phyloP scores from a whole-genome alignment of 64 coral and sea anemone species.

The Porites australiensis region DNA sequence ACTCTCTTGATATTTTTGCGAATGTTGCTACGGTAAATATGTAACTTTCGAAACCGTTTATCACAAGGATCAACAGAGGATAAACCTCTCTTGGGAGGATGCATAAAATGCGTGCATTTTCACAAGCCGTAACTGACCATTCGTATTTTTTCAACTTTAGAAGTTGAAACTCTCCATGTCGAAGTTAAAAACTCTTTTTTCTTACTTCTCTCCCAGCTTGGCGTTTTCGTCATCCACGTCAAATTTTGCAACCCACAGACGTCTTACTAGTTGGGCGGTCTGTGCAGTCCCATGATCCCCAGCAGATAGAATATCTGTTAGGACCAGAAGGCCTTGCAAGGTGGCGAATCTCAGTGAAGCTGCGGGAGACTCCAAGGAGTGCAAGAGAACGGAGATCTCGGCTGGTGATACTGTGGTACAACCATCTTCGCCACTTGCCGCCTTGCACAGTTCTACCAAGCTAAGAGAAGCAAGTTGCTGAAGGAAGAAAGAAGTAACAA shows the following conservation, averaged over 20 bases:
- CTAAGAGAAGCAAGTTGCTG: constrained; percentile 92
- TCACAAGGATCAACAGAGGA: too few relatives aligned
- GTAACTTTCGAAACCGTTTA: too few relatives aligned
- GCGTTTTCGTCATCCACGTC: constrained; percentile 92
- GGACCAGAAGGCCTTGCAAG: constrained; percentile 77
- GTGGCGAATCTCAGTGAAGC: constrained; percentile 73
- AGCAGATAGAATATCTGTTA: constrained; percentile 56
- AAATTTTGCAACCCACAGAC: constrained; percentile 92
- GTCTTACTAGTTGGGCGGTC: constrained; percentile 65
- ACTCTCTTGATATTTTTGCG: too few relatives aligned
- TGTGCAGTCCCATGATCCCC: constrained; percentile 67
- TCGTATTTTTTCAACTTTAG: too few relatives aligned
- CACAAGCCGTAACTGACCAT: too few relatives aligned
- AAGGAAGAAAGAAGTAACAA: background rate
- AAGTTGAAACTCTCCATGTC: too few relatives aligned
- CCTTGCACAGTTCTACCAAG: constrained; percentile 86
- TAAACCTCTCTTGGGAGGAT: too few relatives aligned
- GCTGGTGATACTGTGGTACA: constrained; percentile 75
- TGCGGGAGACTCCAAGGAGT: constrained; percentile 82
- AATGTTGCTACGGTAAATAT: too few relatives aligned
- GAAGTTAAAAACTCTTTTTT: background rate
- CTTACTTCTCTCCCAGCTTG: constrained; percentile 80
- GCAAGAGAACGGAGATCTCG: constrained; percentile 77
- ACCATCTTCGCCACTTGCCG: constrained; percentile 81
- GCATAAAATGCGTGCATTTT: too few relatives aligned